Evolutionary conservation across 2,113 vertebrate genomes (phyloP).

Genomic region (Neopipo cinnamomea): DNA sequence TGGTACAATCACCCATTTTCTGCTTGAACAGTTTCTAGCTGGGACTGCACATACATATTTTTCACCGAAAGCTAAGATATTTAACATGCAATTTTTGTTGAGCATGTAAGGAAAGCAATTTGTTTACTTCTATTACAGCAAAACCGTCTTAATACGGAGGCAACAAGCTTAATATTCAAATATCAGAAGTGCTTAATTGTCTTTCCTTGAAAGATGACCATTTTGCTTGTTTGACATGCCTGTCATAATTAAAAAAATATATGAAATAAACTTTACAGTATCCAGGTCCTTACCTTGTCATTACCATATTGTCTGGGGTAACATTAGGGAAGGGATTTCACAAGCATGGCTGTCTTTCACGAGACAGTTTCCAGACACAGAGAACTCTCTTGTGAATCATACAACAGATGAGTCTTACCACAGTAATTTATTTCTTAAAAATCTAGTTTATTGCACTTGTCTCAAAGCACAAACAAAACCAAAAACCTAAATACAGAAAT

Average conservation of each 20-base stretch:
- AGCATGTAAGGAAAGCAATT: not conserved
- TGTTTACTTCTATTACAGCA: not conserved
- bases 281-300: not conserved
- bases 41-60: not conserved
- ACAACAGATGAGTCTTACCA: slow-evolving; percentile 25
- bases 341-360: not conserved
- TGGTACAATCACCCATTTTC: not conserved
- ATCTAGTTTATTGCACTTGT: slow-evolving; percentile 73
- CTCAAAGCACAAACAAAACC: slow-evolving; percentile 66
- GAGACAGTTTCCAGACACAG: not conserved
- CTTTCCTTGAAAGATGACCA: not conserved
- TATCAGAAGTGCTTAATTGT: not conserved
- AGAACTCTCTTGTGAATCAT: not conserved
- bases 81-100: not conserved
- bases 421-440: slow-evolving; percentile 50
- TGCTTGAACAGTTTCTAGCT: not conserved
- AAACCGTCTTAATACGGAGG: not conserved
- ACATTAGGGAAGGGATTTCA: not conserved
- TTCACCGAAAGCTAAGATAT: not conserved
- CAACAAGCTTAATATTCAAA: not conserved
- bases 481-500: slow-evolving; percentile 50
- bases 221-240: not conserved
- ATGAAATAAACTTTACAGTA: not conserved
- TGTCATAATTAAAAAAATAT: not conserved
- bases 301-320: not conserved